A percentile compares a stretch with the other conserved stretches of the same genome.
phyloP scores from a whole-genome alignment of 2,113 vertebrate species.

The Istiophorus platypterus region DNA sequence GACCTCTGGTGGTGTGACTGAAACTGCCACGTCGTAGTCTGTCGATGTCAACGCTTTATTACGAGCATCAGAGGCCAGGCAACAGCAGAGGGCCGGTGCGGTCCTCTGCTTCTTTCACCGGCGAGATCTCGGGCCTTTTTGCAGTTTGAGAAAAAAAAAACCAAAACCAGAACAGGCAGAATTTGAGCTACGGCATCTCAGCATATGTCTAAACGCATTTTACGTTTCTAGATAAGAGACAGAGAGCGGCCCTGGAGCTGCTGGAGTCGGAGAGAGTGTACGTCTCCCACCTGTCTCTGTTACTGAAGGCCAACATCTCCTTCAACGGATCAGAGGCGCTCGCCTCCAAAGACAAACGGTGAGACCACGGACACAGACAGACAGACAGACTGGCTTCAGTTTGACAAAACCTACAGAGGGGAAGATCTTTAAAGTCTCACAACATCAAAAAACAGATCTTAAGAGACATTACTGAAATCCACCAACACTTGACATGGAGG shows the following conservation, averaged over 20 bases:
- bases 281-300: slow-evolving; percentile 92
- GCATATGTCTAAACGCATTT: not conserved
- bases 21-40: too few species aligned
- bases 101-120: too few species aligned
- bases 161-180: too few species aligned
- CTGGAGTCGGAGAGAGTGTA: slow-evolving; percentile 97
- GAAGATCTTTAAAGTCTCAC: not conserved
- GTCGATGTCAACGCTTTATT: too few species aligned
- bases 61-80: too few species aligned
- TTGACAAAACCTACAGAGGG: not conserved
- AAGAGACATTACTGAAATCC: not conserved
- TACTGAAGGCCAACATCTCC: slow-evolving; percentile 95
- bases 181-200: not conserved
- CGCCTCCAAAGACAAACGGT: slow-evolving; percentile 94
- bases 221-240: slow-evolving; percentile 87
- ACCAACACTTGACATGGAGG: not conserved
- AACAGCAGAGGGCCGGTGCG: too few species aligned
- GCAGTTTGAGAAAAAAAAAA: too few species aligned
- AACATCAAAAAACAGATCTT: not conserved
- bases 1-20: too few species aligned
- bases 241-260: slow-evolving; percentile 93
- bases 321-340: slow-evolving; percentile 91
- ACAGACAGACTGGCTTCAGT: not conserved
- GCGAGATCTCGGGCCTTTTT: too few species aligned
- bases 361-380: slow-evolving; percentile 32